Evolutionary conservation across 64 coral and sea anemone species (phyloP).

Genomic region (Dendrophyllia cribrosa): DNA sequence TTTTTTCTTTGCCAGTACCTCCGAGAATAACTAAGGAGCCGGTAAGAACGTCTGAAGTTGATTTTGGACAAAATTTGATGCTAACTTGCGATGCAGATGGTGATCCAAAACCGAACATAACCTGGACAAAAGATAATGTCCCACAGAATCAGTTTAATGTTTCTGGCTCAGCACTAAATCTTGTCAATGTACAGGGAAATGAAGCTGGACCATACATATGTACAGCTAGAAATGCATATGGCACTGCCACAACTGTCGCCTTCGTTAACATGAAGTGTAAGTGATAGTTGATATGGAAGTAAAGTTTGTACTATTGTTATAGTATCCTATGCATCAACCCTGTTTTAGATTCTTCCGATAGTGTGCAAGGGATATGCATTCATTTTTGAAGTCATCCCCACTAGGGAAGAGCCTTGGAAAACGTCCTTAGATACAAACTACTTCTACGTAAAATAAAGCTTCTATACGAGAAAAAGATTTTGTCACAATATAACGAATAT

Average conservation of each 20-base stretch:
- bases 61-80: background rate
- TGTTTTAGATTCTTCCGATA: too few relatives aligned
- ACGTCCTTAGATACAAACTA: too few relatives aligned
- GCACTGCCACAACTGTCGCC: background rate
- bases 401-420: too few relatives aligned
- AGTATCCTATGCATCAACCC: too few relatives aligned
- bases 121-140: background rate
- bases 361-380: too few relatives aligned
- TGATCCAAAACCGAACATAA: background rate
- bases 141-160: background rate
- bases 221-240: slow-evolving; percentile 23
- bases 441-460: too few relatives aligned
- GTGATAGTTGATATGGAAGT: background rate
- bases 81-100: slow-evolving; percentile 11
- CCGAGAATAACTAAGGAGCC: background rate
- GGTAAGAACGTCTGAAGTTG: too few relatives aligned
- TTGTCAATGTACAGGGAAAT: background rate
- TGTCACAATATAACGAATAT: too few relatives aligned
- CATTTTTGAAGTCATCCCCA: too few relatives aligned
- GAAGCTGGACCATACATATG: slow-evolving; percentile 30
- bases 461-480: too few relatives aligned
- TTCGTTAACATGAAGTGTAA: background rate
- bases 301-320: too few relatives aligned
- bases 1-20: background rate
- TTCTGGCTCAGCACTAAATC: background rate